A percentile compares a stretch with the other conserved stretches of the same genome.
Evolutionary conservation across 53 echinoderm and acorn worm species (phyloP).

Genomic region (Echinometra lucunter): DNA sequence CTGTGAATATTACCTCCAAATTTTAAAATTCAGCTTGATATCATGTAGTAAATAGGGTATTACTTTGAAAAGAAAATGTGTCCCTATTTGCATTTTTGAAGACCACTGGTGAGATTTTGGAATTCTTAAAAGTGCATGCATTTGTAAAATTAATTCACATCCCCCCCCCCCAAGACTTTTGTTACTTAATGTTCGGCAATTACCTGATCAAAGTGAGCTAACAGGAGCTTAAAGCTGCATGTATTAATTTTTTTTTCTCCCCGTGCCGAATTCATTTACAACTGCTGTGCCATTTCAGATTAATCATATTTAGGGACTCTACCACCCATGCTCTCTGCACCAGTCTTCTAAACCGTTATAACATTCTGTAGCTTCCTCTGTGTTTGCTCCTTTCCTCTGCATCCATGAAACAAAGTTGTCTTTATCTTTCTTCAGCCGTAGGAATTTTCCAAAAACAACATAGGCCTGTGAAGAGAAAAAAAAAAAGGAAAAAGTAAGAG

Average conservation of each 20-base stretch:
- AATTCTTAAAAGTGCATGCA: no score
- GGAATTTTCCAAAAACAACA: conserved; percentile 73
- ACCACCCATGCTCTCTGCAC: conserved; percentile 68
- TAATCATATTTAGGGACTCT: background rate
- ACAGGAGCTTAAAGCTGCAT: background rate
- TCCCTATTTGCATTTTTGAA: no score
- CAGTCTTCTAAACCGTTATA: conserved; percentile 67
- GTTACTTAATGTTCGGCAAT: no score
- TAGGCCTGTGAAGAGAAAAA: conserved; percentile 66
- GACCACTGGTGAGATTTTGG: no score
- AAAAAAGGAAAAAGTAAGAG: background rate
- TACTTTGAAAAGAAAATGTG: no score
- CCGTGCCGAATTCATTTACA: no score
- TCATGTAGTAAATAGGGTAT: no score
- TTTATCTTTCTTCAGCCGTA: conserved; percentile 72
- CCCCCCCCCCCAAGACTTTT: no score
- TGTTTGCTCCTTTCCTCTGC: conserved; percentile 66
- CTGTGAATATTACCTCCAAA: background rate
- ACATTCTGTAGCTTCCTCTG: conserved; percentile 70
- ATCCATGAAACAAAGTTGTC: conserved; percentile 65
- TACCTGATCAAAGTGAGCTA: background rate
- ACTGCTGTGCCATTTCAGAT: no score
- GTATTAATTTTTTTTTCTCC: background rate
- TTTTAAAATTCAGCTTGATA: no score
- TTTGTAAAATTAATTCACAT: background rate